phyloP scores from a whole-genome alignment of 2,113 vertebrate species.

The Lophura nycthemera region DNA sequence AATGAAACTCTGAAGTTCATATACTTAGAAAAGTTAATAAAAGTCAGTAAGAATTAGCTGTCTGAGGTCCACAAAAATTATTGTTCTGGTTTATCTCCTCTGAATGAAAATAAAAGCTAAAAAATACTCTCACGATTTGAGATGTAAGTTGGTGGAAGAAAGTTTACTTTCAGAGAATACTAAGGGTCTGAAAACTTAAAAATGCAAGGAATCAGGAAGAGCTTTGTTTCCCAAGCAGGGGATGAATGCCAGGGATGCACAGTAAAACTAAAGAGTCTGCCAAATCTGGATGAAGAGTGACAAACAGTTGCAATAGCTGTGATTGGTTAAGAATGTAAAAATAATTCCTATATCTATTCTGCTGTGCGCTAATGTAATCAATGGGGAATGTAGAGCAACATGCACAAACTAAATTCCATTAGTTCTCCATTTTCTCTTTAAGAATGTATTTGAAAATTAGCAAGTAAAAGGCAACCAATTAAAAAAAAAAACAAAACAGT shows the following conservation, averaged over 20 bases:
- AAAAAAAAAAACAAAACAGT: background rate
- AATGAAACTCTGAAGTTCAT: background rate
- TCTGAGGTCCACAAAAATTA: background rate
- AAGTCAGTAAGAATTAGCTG: background rate
- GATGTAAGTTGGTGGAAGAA: background rate
- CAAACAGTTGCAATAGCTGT: background rate
- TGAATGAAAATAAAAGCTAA: background rate
- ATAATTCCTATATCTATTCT: background rate
- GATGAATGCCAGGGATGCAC: background rate
- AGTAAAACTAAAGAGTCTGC: background rate
- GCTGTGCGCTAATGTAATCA: background rate
- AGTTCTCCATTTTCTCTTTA: background rate
- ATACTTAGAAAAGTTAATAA: background rate
- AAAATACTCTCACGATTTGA: background rate
- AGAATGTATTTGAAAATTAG: constrained; percentile 1
- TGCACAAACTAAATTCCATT: background rate
- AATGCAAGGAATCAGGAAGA: background rate
- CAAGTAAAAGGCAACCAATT: background rate
- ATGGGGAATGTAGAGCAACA: background rate
- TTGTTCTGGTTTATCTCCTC: background rate
- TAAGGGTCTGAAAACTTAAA: background rate
- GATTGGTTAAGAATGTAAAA: constrained; percentile 16
- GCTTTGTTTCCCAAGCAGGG: background rate
- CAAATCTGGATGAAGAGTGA: background rate
- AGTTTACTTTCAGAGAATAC: background rate